Evolutionary conservation across 1,140 invertebrate species (phyloP).

Genomic region (Cherax destructor): DNA sequence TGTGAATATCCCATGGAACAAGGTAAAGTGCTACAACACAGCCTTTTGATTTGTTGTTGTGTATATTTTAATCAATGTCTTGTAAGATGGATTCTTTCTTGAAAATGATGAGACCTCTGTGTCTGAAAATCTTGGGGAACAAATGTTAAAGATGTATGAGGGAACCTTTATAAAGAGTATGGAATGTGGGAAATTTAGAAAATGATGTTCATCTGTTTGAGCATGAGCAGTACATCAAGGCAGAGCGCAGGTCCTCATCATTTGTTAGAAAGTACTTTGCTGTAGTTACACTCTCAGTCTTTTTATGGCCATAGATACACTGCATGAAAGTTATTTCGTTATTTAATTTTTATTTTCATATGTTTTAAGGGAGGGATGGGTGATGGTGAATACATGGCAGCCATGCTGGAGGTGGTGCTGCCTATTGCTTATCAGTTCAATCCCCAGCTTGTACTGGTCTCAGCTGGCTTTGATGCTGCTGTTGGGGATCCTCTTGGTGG

Average conservation of each 20-base stretch:
- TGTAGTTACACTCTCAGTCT: too few relatives aligned
- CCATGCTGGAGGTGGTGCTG: constrained; percentile 91
- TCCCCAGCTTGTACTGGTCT: constrained; percentile 93
- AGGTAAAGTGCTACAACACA: constrained; percentile 75
- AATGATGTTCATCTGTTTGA: not conserved
- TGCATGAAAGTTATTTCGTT: too few relatives aligned
- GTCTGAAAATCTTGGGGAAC: not conserved
- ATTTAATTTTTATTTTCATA: not conserved
- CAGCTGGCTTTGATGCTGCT: constrained; percentile 96
- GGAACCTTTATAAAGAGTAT: too few relatives aligned
- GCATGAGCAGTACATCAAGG: too few relatives aligned
- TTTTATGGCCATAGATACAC: too few relatives aligned
- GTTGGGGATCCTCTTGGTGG: constrained; percentile 83
- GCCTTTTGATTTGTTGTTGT: not conserved
- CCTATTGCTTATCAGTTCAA: constrained; percentile 92
- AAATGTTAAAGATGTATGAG: not conserved
- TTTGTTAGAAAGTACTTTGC: too few relatives aligned
- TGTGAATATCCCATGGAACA: constrained; percentile 94
- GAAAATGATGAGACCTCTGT: not conserved
- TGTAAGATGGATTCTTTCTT: constrained; percentile 75
- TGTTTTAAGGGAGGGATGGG: constrained; percentile 85
- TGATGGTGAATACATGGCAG: constrained; percentile 91
- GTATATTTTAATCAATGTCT: not conserved
- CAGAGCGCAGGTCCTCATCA: too few relatives aligned
- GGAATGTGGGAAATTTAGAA: not conserved